Evolutionary conservation across 35 echinoderm and acorn worm genomes (phyloP), one percentile per base, ranked within the genome.

Genomic region (Apostichopus californicus): DNA sequence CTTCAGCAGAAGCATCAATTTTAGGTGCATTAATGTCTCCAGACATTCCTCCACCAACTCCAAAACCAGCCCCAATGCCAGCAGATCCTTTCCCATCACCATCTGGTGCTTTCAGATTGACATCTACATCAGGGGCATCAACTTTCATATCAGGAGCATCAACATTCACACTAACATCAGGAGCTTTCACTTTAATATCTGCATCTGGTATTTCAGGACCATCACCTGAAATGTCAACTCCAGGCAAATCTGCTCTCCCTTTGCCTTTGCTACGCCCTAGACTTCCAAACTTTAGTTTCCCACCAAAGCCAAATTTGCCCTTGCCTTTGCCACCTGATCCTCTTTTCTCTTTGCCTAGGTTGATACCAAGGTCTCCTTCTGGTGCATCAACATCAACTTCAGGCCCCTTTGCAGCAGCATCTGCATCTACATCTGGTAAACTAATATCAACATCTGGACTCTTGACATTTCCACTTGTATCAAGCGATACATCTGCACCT

Each of bases 281-380:
- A 66, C 78, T 83, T 5, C 93, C 93, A 83, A 94, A 94, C 58
- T 90, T 90, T 7, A 94, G 79, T 91, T 94, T 94, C 5, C 93
- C 93, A 77, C 93, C 93, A 73, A 94, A 88, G 22, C 90, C 90
- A 90, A 91, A 94, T 81, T 94, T 94, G 6, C 93, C 93, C 26
- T 94, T 94, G 6, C 90, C 89, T 86, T 94, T 94, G 22, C 87
- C 86, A 64, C 82, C 92, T 55, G 92, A 94, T 56, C 58, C 86
- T 8, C 34, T 79, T 56, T 90, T 90, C 15, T 91, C 90, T 71
- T 63, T 80, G 81, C 89, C 88, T 72, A 94, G 79, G 20, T 94
- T 86, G 23, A 87, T 78, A 86, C 91, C 93, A 79, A 92, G 24
- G 34, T 91, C 89, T 57, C 15, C 72, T 21, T 91, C 89, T 78